phyloP scores from a whole-genome alignment of 2,888 invertebrate species.

The Hemistola chrysoprasaria region DNA sequence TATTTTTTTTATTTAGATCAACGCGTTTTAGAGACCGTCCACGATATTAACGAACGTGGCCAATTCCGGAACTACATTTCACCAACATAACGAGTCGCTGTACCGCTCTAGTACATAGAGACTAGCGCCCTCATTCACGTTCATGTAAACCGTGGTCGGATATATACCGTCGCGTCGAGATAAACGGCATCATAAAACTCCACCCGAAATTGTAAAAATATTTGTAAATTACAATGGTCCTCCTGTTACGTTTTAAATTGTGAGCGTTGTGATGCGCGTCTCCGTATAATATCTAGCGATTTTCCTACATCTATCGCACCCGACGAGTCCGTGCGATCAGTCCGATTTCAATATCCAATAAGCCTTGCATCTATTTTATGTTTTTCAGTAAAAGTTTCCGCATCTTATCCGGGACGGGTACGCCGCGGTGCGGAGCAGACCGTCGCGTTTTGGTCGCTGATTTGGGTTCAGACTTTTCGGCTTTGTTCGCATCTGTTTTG shows the following conservation, averaged over 20 bases:
- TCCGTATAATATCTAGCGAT: slow-evolving; percentile 57
- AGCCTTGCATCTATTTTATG: slow-evolving; percentile 32
- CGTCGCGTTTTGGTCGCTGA: slow-evolving; percentile 19
- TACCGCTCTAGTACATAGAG: no score
- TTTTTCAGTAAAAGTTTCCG: slow-evolving; percentile 52
- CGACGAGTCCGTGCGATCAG: slow-evolving; percentile 29
- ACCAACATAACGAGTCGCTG: no score
- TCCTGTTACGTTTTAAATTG: slow-evolving; percentile 55
- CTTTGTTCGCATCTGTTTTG: slow-evolving; percentile 17
- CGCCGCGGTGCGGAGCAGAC: slow-evolving; percentile 34
- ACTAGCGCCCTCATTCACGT: no score
- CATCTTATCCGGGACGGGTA: slow-evolving; percentile 68
- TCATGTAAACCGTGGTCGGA: no score
- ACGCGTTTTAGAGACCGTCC: slow-evolving; percentile 40
- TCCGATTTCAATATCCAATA: slow-evolving; percentile 33
- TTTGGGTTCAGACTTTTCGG: slow-evolving; percentile 15
- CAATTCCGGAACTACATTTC: no score
- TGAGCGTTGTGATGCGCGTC: slow-evolving; percentile 60
- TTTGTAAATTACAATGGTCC: slow-evolving; percentile 74
- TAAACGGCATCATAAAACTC: slow-evolving; percentile 50
- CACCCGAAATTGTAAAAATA: slow-evolving; percentile 71
- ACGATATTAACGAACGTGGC: no score
- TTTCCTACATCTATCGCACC: slow-evolving; percentile 36
- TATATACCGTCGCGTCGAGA: no score
- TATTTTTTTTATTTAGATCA: slow-evolving; percentile 57